Evolutionary conservation across 2,113 vertebrate species (phyloP).

Genomic region (Myrmophylax atrothorax): DNA sequence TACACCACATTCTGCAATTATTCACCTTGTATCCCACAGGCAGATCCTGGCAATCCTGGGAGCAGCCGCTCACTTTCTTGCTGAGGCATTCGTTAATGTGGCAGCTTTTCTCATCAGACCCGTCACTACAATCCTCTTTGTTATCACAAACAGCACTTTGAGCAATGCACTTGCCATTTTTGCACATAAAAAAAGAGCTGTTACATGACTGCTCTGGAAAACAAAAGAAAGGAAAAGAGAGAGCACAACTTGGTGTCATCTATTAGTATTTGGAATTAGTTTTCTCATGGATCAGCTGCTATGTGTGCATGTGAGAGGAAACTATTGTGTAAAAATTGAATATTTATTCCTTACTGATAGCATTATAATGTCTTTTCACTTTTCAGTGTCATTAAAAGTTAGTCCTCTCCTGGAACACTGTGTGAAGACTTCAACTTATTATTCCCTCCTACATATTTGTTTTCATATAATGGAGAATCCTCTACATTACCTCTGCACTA

Average conservation of each 20-base stretch:
- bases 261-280: background rate
- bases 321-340: background rate
- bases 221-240: constrained; percentile 25
- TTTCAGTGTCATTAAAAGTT: background rate
- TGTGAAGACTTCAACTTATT: background rate
- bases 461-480: background rate
- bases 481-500: background rate
- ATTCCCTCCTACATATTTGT: background rate
- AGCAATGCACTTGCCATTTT: constrained; percentile 93
- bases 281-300: background rate
- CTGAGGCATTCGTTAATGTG: constrained; percentile 95
- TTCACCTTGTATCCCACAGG: constrained; percentile 93
- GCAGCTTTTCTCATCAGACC: constrained; percentile 93
- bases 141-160: constrained; percentile 85
- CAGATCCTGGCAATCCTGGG: constrained; percentile 95
- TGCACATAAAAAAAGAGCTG: constrained; percentile 97
- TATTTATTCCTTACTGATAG: background rate
- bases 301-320: background rate
- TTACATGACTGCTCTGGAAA: constrained; percentile 96
- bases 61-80: constrained; percentile 92
- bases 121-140: constrained; percentile 91
- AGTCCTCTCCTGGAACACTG: background rate
- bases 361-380: background rate
- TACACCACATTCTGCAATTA: constrained; percentile 3
- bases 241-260: constrained; percentile 38